These are phyloP conservation scores for Cyphomyrus discorhynchus DNA, from an alignment of 2,113 vertebrate genomes.

Conservation along the genomic window DNA sequence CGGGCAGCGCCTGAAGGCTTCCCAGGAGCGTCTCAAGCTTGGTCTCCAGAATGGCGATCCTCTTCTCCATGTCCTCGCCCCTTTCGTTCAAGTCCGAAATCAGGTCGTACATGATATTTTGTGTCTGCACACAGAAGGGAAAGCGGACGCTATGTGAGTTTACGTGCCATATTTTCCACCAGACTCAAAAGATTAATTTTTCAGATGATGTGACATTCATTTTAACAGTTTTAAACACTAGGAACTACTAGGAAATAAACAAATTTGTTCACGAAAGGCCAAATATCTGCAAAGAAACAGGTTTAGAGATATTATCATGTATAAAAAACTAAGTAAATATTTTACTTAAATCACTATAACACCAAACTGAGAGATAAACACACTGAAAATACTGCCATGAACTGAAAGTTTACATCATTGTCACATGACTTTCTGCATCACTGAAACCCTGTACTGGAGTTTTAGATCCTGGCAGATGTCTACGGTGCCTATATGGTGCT, in stretches of 20 bases:
- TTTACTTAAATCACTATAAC: background rate
- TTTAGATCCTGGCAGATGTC: background rate
- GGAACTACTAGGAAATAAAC: background rate
- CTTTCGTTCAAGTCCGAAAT: slow-evolving; percentile 96
- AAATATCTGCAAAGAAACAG: background rate
- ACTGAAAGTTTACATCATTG: background rate
- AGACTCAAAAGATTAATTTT: background rate
- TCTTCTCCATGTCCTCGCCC: slow-evolving; percentile 97
- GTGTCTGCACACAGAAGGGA: slow-evolving; percentile 72
- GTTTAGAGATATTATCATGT: background rate
- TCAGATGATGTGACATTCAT: background rate
- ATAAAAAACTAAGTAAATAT: background rate
- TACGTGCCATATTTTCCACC: background rate
- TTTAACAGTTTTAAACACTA: background rate
- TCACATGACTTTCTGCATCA: background rate
- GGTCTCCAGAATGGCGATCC: slow-evolving; percentile 88
- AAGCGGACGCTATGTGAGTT: slow-evolving; percentile 18
- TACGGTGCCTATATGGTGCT: background rate
- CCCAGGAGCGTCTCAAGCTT: slow-evolving; percentile 93
- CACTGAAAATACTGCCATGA: background rate
- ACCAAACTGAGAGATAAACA: background rate
- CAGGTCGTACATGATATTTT: slow-evolving; percentile 99
- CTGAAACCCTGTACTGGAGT: background rate
- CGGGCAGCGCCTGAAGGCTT: slow-evolving; percentile 90
- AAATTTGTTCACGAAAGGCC: background rate